Evolutionary conservation across 2,888 invertebrate genomes (phyloP).

Genomic region (Eupithecia vulgata): DNA sequence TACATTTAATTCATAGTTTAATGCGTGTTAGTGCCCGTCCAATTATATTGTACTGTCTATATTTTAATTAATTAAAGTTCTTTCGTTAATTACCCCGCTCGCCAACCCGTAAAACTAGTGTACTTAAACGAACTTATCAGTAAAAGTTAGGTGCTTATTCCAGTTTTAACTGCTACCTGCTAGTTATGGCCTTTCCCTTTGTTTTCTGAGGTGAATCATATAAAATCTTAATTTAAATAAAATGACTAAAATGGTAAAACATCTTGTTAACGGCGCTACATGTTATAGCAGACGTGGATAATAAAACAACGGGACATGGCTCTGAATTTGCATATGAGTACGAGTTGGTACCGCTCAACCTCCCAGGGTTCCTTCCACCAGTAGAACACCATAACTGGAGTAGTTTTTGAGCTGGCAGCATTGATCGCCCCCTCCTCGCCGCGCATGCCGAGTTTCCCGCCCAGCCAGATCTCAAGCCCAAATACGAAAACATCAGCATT

Average conservation of each 20-base stretch:
- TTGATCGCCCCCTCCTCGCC: neutral
- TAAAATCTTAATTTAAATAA: neutral
- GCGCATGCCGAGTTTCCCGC: neutral
- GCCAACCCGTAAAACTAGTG: neutral
- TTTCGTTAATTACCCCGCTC: neutral
- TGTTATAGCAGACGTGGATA: neutral
- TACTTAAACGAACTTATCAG: neutral
- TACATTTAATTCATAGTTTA: constrained; percentile 9
- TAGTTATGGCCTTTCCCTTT: neutral
- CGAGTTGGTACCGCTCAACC: neutral
- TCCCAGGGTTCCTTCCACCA: neutral
- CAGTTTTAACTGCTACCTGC: constrained; percentile 4
- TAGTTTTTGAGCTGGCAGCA: neutral
- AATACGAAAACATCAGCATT: constrained; percentile 23
- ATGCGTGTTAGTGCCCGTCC: neutral
- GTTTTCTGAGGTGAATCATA: neutral
- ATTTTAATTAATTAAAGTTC: constrained; percentile 1
- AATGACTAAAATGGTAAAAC: neutral
- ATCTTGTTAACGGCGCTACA: neutral
- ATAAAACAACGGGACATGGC: constrained; percentile 3
- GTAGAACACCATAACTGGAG: neutral
- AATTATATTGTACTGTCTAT: neutral
- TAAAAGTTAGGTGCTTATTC: neutral
- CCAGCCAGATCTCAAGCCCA: neutral
- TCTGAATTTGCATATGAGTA: neutral